These are phyloP conservation scores for Heliconius hermathena DNA, from an alignment of 1,140 invertebrate species.

Conservation along the genomic window DNA sequence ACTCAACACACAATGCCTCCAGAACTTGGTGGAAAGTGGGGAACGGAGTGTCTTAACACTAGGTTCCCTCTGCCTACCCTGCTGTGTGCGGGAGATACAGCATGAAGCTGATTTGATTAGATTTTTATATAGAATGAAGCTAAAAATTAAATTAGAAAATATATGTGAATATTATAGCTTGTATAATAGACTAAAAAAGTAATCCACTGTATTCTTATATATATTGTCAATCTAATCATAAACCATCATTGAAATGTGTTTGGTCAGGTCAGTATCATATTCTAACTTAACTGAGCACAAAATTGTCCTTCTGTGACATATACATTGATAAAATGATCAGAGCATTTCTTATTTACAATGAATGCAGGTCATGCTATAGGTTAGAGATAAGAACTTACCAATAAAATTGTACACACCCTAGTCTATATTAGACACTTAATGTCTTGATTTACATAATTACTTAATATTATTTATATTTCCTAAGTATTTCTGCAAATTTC, in stretches of 20 bases:
- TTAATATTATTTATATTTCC: background rate
- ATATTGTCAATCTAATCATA: background rate
- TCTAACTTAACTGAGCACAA: background rate
- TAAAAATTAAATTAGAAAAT: too few relatives aligned
- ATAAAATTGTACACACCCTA: background rate
- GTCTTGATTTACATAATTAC: background rate
- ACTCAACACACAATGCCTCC: too few relatives aligned
- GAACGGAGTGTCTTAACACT: too few relatives aligned
- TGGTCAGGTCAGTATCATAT: conserved; percentile 2
- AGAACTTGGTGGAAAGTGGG: too few relatives aligned
- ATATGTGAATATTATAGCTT: too few relatives aligned
- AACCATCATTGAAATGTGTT: background rate
- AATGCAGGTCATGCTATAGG: conserved; percentile 39
- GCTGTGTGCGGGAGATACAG: too few relatives aligned
- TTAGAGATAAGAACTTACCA: conserved; percentile 38
- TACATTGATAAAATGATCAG: conserved; percentile 33
- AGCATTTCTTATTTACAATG: conserved; percentile 31
- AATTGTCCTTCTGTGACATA: conserved; percentile 16
- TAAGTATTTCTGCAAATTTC: background rate
- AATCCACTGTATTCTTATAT: background rate
- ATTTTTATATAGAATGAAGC: too few relatives aligned
- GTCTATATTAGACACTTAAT: conserved; percentile 3
- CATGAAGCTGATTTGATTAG: too few relatives aligned
- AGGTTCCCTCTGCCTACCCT: too few relatives aligned
- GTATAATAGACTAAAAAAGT: background rate